phyloP scores from a whole-genome alignment of 1,140 invertebrate species.

The Geopemphigus sp. region DNA sequence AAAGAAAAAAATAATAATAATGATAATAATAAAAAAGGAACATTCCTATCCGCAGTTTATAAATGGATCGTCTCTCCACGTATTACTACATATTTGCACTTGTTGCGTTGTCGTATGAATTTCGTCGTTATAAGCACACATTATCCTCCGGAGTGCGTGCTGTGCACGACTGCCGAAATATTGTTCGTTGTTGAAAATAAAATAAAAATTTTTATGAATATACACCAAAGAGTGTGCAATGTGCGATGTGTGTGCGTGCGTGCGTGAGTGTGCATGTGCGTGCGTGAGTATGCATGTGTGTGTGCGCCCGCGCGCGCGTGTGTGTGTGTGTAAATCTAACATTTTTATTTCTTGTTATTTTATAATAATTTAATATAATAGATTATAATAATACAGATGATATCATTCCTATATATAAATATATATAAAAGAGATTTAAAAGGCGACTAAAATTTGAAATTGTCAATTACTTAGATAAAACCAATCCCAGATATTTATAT shows the following conservation, averaged over 20 bases:
- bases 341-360: not conserved
- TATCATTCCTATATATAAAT: too few relatives aligned
- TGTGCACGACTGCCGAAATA: constrained; percentile 28
- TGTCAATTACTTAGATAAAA: too few relatives aligned
- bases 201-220: not conserved
- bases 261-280: too few relatives aligned
- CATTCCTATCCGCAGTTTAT: constrained; percentile 20
- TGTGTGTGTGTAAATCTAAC: too few relatives aligned
- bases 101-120: not conserved
- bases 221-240: not conserved
- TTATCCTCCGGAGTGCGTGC: constrained; percentile 3
- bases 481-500: too few relatives aligned
- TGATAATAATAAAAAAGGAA: constrained; percentile 8
- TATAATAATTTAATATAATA: too few relatives aligned
- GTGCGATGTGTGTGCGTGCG: not conserved
- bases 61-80: too few relatives aligned
- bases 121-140: not conserved
- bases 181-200: not conserved
- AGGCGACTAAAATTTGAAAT: too few relatives aligned
- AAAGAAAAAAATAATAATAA: constrained; percentile 5
- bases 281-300: too few relatives aligned
- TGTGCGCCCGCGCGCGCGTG: too few relatives aligned
- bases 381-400: too few relatives aligned
- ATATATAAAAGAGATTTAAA: too few relatives aligned
- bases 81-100: constrained; percentile 9